Conservation (phyloP, 2,113 vertebrate genomes). For the Epinephelus fuscoguttatus region DNA sequence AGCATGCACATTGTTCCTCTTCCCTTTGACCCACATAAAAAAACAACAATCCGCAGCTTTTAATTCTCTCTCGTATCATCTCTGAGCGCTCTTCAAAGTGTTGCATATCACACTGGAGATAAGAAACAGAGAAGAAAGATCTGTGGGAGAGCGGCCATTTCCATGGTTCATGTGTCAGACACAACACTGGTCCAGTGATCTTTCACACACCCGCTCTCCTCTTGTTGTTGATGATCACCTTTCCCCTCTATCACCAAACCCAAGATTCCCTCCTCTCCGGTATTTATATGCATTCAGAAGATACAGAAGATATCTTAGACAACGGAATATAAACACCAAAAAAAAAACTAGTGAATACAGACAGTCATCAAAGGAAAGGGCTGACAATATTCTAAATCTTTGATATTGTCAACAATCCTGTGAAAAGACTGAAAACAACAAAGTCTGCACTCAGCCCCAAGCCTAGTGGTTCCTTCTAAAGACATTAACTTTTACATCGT, state of each 20-base stretch:
- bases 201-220: slow-evolving; percentile 62
- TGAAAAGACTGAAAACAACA: neutral
- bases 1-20: neutral
- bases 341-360: neutral
- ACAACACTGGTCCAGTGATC: slow-evolving; percentile 65
- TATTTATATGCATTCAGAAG: neutral
- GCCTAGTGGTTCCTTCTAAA: neutral
- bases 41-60: slow-evolving; percentile 53
- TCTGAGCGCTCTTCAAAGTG: slow-evolving; percentile 71
- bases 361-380: neutral
- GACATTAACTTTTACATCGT: neutral
- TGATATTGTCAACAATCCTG: neutral
- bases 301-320: too few relatives aligned
- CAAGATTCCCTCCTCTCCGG: neutral
- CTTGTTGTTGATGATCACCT: slow-evolving; percentile 41
- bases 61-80: slow-evolving; percentile 58
- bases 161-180: slow-evolving; percentile 59
- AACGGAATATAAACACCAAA: neutral
- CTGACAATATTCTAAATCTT: neutral
- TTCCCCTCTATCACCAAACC: slow-evolving; percentile 16
- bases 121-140: slow-evolving; percentile 64
- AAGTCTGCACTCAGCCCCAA: neutral
- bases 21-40: slow-evolving; percentile 13
- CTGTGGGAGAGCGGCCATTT: slow-evolving; percentile 63
- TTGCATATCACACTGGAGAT: slow-evolving; percentile 74